Base-by-base conservation (phyloP, 2,113 vertebrate species). In the Leucosticte australis region DNA sequence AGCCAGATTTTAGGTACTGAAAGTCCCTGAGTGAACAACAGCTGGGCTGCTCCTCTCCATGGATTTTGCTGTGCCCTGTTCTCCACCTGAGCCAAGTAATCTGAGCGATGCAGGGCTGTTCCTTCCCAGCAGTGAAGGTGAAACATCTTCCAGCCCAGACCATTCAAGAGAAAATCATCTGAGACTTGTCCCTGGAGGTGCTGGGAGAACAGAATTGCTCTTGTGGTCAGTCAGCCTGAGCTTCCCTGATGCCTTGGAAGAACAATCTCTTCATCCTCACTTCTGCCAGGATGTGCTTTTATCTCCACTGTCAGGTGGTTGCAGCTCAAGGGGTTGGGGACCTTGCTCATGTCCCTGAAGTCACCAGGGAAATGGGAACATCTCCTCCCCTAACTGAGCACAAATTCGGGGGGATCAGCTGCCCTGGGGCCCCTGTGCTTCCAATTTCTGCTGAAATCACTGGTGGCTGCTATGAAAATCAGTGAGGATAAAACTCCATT, bases 401-500 rank as follows among this genome's bases (percentile, higher is more conserved):
- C 7, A 41, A 67, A 9, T 11, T 15, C 15, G 9, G 47, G 12
- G 41, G 44, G 33, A 44, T 60, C 76, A 33, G 35, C 67, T 55
- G 4, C 80, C n/a, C 27, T 46, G 73, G 22, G 46, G 33, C 22
- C 47, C 0, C 0, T 10, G 10, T 28, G 30, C 33, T 13, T 31
- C 41, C 13, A 41, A 41, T 41, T 41, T 85, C 46, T 85, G 85
- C 56, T 71, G 49, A 13, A 69, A 33, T 33, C 52, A 41, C 22
- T 23, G 15, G 9, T 46, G 23, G 15, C 28, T 65, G 0, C 35
- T 8, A 2, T 8, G 21, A 24, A 60, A 69, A 50, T 26, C 31
- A 20, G 16, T 20, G 42, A 70, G n/a, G 53, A 55, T 33, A 17
- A 89, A 89, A 15, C 17, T 44, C 16, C 37, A 17, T 3, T 42